phyloP scores from a whole-genome alignment of 1,140 invertebrate genomes.

The Hycleus phaleratus region DNA sequence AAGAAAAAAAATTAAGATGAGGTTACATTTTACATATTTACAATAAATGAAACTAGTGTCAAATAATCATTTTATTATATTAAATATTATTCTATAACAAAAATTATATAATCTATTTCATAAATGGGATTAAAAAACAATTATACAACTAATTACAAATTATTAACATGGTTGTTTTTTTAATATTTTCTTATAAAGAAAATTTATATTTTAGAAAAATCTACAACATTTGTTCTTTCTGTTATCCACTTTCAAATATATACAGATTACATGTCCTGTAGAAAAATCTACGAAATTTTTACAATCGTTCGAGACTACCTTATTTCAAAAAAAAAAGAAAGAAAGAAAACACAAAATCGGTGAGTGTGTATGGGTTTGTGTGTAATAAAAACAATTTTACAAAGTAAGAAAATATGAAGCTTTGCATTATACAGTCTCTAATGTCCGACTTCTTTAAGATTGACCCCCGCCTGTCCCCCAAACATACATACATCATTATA shows the following conservation, averaged over 20 bases:
- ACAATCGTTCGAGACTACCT: slow-evolving; percentile 12
- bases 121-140: slow-evolving; percentile 36
- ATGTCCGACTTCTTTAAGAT: neutral
- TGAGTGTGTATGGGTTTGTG: neutral
- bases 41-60: slow-evolving; percentile 29
- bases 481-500: slow-evolving; percentile 6
- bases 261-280: slow-evolving; percentile 13
- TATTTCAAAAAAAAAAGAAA: slow-evolving; percentile 10
- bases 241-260: no score
- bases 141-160: slow-evolving; percentile 41
- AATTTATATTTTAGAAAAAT: slow-evolving; percentile 35
- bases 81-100: slow-evolving; percentile 42
- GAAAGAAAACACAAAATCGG: neutral
- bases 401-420: slow-evolving; percentile 21
- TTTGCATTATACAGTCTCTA: slow-evolving; percentile 14
- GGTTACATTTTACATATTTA: slow-evolving; percentile 22
- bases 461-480: no score
- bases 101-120: slow-evolving; percentile 40
- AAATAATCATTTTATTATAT: slow-evolving; percentile 35
- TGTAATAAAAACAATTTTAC: slow-evolving; percentile 15
- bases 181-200: slow-evolving; percentile 40
- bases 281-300: slow-evolving; percentile 29
- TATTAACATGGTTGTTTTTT: slow-evolving; percentile 30
- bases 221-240: slow-evolving; percentile 29
- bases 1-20: slow-evolving; percentile 27